Conservation (phyloP, 2,113 vertebrate genomes). For the Salvelinus sp. region DNA sequence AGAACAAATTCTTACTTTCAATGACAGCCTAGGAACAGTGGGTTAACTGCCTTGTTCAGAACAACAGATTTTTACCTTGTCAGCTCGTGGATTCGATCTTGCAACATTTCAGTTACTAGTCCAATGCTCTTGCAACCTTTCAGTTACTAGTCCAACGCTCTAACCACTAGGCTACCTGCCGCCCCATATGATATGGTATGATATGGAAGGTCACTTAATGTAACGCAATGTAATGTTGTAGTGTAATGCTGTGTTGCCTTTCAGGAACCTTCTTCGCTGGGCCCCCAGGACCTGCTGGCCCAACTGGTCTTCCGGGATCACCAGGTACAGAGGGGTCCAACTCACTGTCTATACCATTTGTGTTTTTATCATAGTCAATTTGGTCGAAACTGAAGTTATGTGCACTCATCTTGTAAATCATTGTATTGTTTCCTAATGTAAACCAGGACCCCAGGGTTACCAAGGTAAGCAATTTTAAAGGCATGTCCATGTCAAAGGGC, state of each 20-base stretch:
- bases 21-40: no score
- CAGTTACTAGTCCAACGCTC: no score
- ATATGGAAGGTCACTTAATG: not conserved
- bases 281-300: conserved; percentile 83
- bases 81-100: no score
- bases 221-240: not conserved
- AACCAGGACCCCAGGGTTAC: conserved; percentile 72
- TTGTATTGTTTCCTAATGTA: conserved; percentile 54
- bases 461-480: conserved; percentile 63
- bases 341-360: not conserved
- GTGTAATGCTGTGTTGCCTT: conserved; percentile 50
- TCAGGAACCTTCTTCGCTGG: conserved; percentile 84
- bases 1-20: no score
- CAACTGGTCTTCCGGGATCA: conserved; percentile 76
- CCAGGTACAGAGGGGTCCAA: conserved; percentile 69
- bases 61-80: no score
- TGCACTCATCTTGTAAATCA: not conserved
- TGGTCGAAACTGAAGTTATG: not conserved
- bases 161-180: no score
- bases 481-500: no score
- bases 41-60: no score
- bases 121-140: no score
- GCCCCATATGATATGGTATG: no score
- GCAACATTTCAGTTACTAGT: no score
- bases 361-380: not conserved